Evolutionary conservation across 2,113 vertebrate genomes (phyloP).

Genomic region (Ifrita kowaldi): DNA sequence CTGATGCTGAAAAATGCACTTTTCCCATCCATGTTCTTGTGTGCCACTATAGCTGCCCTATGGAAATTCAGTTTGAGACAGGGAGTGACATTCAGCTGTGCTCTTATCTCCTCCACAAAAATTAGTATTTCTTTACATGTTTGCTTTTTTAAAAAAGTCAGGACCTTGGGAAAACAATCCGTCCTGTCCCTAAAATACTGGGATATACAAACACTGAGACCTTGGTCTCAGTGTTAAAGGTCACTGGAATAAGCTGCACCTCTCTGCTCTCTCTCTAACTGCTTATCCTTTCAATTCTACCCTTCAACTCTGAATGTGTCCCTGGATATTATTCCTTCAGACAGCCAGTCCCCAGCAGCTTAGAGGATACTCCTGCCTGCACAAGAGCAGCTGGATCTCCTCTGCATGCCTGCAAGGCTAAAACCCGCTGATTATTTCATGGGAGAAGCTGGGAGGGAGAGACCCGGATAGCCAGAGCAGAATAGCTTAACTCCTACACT

Average conservation of each 20-base stretch:
- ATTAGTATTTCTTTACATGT: background rate
- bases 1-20: background rate
- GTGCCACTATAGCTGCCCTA: background rate
- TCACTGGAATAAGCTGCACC: background rate
- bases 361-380: background rate
- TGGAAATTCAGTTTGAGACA: background rate
- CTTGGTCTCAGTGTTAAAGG: background rate
- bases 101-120: background rate
- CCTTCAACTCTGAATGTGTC: background rate
- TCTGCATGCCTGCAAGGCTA: conserved; percentile 7
- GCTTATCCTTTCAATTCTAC: background rate
- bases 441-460: background rate
- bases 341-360: background rate
- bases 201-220: background rate
- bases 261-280: background rate
- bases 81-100: background rate
- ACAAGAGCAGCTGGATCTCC: conserved; percentile 8
- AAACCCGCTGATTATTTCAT: background rate
- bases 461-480: background rate
- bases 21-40: background rate
- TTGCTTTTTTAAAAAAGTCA: background rate
- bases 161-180: background rate
- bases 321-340: conserved; percentile 20
- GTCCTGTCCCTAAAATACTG: background rate
- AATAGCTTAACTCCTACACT: background rate